phyloP scores from a whole-genome alignment of 1,140 invertebrate species.

The Plutomurus gul region DNA sequence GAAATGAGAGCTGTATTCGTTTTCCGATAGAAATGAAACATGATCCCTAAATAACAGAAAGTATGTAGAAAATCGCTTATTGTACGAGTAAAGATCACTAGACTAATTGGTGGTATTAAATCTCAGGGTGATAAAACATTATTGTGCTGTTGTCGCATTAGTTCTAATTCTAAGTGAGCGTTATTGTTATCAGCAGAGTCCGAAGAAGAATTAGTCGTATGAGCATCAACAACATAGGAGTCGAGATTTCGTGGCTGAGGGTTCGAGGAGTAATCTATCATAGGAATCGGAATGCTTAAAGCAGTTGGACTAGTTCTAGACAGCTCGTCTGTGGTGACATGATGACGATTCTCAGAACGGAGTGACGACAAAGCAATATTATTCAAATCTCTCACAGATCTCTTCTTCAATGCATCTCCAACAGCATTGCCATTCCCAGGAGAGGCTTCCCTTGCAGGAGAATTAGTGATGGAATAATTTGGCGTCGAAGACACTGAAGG shows the following conservation, averaged over 20 bases:
- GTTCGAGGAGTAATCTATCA: not conserved
- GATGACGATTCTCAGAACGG: not conserved
- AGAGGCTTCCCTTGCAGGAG: not conserved
- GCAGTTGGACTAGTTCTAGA: constrained; percentile 5
- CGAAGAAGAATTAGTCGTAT: not conserved
- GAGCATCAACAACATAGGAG: not conserved
- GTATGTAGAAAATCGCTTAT: too few relatives aligned
- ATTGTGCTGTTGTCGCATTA: not conserved
- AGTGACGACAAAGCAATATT: not conserved
- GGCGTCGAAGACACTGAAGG: constrained; percentile 28
- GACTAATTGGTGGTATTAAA: not conserved
- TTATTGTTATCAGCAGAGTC: not conserved
- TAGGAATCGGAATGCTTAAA: constrained; percentile 35
- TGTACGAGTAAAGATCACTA: too few relatives aligned
- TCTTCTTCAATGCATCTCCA: not conserved
- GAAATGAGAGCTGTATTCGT: too few relatives aligned
- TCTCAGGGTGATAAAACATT: not conserved
- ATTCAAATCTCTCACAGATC: not conserved
- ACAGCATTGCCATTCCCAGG: not conserved
- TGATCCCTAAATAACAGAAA: too few relatives aligned
- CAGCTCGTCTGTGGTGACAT: not conserved
- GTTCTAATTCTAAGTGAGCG: not conserved
- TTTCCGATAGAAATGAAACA: too few relatives aligned
- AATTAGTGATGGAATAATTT: not conserved
- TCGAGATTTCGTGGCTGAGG: not conserved